A percentile compares a stretch with the other conserved stretches of the same genome.
Conservation (phyloP, 2,113 vertebrate species). For the Neodontobutis hainanensis region DNA sequence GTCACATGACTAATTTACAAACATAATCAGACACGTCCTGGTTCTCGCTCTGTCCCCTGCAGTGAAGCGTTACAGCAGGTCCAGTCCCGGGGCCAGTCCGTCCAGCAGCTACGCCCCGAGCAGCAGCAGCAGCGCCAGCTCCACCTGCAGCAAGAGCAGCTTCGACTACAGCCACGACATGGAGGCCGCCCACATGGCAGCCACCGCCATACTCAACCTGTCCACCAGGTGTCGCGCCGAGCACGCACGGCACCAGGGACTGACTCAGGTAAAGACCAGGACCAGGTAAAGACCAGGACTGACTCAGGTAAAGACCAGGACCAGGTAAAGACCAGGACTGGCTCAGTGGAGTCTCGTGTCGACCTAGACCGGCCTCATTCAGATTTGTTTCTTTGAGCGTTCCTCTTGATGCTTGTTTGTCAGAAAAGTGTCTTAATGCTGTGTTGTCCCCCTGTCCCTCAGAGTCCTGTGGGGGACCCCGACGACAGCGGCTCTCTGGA, state of each 20-base stretch:
- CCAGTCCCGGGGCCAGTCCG: conserved; percentile 94
- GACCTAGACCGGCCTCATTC: too few species aligned
- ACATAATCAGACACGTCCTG: too few species aligned
- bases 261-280: conserved; percentile 83
- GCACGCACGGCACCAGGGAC: conserved; percentile 90
- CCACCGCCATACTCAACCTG: conserved; percentile 98
- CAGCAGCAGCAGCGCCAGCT: conserved; percentile 98
- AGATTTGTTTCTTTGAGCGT: too few species aligned
- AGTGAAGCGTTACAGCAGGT: conserved; percentile 97
- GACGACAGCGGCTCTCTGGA: conserved; percentile 54
- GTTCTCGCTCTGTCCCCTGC: conserved; percentile 54
- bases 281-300: too few species aligned
- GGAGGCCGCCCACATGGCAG: conserved; percentile 99
- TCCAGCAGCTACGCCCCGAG: conserved; percentile 98
- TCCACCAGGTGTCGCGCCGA: conserved; percentile 96
- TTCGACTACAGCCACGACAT: conserved; percentile 99
- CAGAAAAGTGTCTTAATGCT: neutral
- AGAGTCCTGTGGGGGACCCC: conserved; percentile 91
- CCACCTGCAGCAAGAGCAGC: conserved; percentile 99
- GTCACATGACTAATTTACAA: too few species aligned
- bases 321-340: too few species aligned
- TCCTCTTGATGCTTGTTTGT: too few species aligned
- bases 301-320: too few species aligned
- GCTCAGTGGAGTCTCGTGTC: too few species aligned
- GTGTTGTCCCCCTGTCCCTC: conserved; percentile 25